A percentile compares a stretch with the other conserved stretches of the same genome.
These are phyloP conservation scores for Hyppa rectilinea DNA, from an alignment of 2,888 invertebrate genomes.

Conservation along the genomic window DNA sequence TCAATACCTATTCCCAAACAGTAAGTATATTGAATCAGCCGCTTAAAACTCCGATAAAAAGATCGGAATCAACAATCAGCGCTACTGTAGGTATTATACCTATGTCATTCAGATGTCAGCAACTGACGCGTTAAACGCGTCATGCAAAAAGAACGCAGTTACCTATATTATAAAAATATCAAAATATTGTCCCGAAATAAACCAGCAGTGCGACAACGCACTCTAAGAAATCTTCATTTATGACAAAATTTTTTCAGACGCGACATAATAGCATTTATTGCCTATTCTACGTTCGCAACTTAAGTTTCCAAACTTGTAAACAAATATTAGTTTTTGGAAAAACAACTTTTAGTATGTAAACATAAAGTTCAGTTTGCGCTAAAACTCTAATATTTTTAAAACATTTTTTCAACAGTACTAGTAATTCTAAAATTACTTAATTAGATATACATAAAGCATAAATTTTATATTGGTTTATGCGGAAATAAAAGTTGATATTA, in stretches of 20 bases:
- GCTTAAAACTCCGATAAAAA: not conserved
- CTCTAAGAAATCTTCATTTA: constrained; percentile 66
- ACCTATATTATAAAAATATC: constrained; percentile 63
- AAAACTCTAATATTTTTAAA: not conserved
- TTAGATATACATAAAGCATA: not conserved
- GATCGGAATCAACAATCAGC: constrained; percentile 15
- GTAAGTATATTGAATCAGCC: no score
- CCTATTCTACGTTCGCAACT: constrained; percentile 30
- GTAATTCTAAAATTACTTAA: not conserved
- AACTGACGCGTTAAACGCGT: constrained; percentile 5
- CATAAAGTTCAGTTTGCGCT: not conserved
- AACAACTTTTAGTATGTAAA: no score
- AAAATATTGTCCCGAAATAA: constrained; percentile 65
- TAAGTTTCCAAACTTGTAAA: not conserved
- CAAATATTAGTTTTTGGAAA: not conserved
- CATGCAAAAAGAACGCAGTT: constrained; percentile 44
- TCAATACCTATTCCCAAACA: no score
- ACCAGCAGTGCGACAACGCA: constrained; percentile 63
- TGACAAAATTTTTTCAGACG: constrained; percentile 53
- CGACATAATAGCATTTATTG: constrained; percentile 46
- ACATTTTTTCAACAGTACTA: not conserved
- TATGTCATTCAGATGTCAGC: constrained; percentile 10
- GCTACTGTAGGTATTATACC: not conserved
- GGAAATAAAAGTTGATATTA: no score
- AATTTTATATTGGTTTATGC: not conserved